These are phyloP conservation scores for Troides helena DNA, from an alignment of 2,888 invertebrate species.

Conservation along the genomic window DNA sequence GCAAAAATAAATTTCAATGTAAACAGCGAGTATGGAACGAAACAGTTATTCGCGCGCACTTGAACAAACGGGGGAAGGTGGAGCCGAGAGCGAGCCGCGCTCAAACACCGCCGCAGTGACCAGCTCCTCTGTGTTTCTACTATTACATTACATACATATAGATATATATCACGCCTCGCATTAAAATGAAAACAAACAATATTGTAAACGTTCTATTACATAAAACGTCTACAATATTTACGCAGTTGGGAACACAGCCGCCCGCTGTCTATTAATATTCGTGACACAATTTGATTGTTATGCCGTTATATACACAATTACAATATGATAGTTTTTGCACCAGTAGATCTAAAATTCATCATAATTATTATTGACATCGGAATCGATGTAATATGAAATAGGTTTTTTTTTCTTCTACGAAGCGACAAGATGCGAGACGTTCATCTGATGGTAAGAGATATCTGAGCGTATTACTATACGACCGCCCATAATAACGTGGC, in stretches of 20 bases:
- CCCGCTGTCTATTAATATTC: slow-evolving; percentile 52
- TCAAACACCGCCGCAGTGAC: slow-evolving; percentile 41
- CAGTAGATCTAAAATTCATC: too few relatives aligned
- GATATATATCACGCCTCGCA: too few relatives aligned
- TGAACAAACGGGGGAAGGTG: slow-evolving; percentile 35
- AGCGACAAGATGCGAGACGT: too few relatives aligned
- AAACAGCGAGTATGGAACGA: slow-evolving; percentile 19
- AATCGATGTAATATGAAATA: not conserved
- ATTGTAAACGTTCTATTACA: slow-evolving; percentile 18
- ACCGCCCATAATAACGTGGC: too few relatives aligned
- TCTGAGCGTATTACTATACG: too few relatives aligned
- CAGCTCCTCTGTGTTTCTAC: slow-evolving; percentile 34
- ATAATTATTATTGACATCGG: slow-evolving; percentile 10
- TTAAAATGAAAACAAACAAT: too few relatives aligned
- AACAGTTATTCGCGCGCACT: slow-evolving; percentile 40
- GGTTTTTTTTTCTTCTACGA: too few relatives aligned
- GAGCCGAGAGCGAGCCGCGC: slow-evolving; percentile 42
- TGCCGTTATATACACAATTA: slow-evolving; percentile 21
- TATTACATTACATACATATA: slow-evolving; percentile 11
- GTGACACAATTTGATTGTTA: slow-evolving; percentile 52
- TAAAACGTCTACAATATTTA: slow-evolving; percentile 43
- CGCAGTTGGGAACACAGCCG: slow-evolving; percentile 48
- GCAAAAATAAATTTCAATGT: not conserved
- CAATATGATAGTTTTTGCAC: not conserved
- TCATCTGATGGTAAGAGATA: too few relatives aligned